These are phyloP conservation scores for Drosophila putrida DNA, from an alignment of 2,888 invertebrate genomes.

Conservation along the genomic window DNA sequence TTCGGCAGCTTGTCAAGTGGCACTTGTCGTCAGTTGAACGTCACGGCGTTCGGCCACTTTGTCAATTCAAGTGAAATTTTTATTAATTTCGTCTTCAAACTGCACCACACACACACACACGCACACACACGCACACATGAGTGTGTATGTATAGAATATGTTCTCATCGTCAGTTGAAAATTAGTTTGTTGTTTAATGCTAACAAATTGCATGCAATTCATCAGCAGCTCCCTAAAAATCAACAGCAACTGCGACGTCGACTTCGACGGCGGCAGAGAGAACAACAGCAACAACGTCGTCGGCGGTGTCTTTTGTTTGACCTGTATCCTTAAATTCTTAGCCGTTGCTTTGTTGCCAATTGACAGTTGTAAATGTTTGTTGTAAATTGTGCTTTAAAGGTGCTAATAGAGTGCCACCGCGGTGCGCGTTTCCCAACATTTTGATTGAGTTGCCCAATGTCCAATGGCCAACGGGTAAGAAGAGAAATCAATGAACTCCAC, in stretches of 20 bases:
- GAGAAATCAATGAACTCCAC: constrained; percentile 77
- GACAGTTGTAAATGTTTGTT: constrained; percentile 83
- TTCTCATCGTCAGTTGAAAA: constrained; percentile 67
- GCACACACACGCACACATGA: constrained; percentile 14
- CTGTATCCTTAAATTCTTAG: constrained; percentile 73
- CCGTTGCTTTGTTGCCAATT: constrained; percentile 78
- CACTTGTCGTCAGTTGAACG: constrained; percentile 82
- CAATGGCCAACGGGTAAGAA: constrained; percentile 17
- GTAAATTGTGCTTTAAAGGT: constrained; percentile 81
- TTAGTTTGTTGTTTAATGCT: constrained; percentile 75
- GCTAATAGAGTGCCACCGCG: constrained; percentile 82
- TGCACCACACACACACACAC: constrained; percentile 55
- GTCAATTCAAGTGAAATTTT: constrained; percentile 83
- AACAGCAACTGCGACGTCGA: constrained; percentile 11
- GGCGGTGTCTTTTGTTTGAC: constrained; percentile 75
- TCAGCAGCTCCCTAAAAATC: constrained; percentile 61
- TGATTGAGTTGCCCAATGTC: constrained; percentile 59
- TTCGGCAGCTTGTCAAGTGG: constrained; percentile 82
- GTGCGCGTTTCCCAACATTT: constrained; percentile 76
- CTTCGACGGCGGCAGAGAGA: background rate
- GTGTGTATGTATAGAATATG: constrained; percentile 40
- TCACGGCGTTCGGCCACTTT: constrained; percentile 82
- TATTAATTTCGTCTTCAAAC: constrained; percentile 81
- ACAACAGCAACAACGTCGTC: constrained; percentile 9
- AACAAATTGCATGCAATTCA: constrained; percentile 77